Base-by-base conservation (phyloP, 2,797 vertebrate genomes). In the Microcaecilia unicolor region DNA sequence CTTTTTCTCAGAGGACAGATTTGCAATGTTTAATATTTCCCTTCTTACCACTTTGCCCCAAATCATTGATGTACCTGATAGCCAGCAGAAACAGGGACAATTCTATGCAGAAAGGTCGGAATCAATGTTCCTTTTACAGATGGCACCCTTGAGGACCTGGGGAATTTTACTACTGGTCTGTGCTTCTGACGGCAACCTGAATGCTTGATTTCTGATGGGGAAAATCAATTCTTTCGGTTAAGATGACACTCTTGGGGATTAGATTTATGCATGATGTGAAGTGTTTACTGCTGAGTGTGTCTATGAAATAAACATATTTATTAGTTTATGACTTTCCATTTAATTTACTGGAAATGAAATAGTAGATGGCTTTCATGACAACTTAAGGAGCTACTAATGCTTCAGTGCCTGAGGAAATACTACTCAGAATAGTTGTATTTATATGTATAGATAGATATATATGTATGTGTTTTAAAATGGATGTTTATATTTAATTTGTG, bases 141-240 rank as follows among this genome's bases (percentile, higher is more conserved):
- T 65, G 48, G 48, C 35, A 61, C 70, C 68, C 65, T 43, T 58
- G 68, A 68, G 73, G 74, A 71, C 63, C 51, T 18, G 28, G 35
- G 41, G 56, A 47, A 48, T 58, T 65, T 70, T 63, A 60, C 51
- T 52, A 53, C 71, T 51, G 71, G 52, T 39, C 51, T 53, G 31
- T 49, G 54, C 52, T 54, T 66, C 59, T 64, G 61, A 64, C 56
- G 56, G 41, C 58, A 72, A 57, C 61, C 64, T 71, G 63, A 77
- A 72, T 74, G 58, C 61, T 70, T 70, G 44, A 44, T 51, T 74
- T 78, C 73, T 76, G 60, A 81, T 74, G 44, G 54, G 54, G 67
- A 67, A 70, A 74, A 76, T 78, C 76, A 78, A 74, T 76, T 62
- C 44, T 52, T 72, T 65, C 59, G 76, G 70, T 63, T 74, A 67